Percentiles rank a stretch among this genome's conserved stretches.
Evolutionary conservation across 2,797 vertebrate species (phyloP).

Genomic region (Sebastes miniatus): DNA sequence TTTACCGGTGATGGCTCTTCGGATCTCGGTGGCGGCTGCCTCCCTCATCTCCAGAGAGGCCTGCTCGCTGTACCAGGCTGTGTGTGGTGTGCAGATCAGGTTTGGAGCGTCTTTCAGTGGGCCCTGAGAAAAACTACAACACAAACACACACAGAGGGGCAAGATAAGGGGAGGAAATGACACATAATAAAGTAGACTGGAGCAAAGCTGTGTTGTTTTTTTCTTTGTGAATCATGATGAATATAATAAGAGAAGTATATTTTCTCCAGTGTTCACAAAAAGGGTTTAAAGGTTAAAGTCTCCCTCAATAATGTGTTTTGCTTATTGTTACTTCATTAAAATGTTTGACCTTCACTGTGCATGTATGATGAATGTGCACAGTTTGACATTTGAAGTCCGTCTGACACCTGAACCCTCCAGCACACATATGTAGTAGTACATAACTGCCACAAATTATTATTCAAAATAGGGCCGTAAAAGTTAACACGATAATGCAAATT

Average conservation of each 20-base stretch:
- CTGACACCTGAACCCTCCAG: too few relatives aligned
- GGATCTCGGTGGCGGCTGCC: conserved; percentile 95
- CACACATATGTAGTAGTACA: too few relatives aligned
- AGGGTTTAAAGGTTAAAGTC: too few relatives aligned
- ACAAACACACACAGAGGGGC: background rate
- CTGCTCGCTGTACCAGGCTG: conserved; percentile 98
- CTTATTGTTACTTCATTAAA: background rate
- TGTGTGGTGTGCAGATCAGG: conserved; percentile 97
- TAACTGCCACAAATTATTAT: background rate
- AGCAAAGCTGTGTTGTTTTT: background rate
- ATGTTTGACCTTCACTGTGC: background rate
- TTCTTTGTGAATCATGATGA: background rate
- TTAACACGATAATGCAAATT: too few relatives aligned
- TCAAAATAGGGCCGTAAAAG: background rate
- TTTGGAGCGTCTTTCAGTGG: conserved; percentile 95
- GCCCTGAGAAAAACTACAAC: conserved; percentile 91
- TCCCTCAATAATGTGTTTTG: too few relatives aligned
- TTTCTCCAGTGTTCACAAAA: background rate
- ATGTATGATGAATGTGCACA: background rate
- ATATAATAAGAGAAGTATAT: background rate
- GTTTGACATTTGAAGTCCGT: background rate
- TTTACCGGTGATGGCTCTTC: conserved; percentile 93
- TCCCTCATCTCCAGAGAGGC: conserved; percentile 97
- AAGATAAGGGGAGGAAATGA: background rate
- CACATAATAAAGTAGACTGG: background rate